Base-by-base conservation (phyloP, 2,888 invertebrate species). In the Drosophila demipolita region DNA sequence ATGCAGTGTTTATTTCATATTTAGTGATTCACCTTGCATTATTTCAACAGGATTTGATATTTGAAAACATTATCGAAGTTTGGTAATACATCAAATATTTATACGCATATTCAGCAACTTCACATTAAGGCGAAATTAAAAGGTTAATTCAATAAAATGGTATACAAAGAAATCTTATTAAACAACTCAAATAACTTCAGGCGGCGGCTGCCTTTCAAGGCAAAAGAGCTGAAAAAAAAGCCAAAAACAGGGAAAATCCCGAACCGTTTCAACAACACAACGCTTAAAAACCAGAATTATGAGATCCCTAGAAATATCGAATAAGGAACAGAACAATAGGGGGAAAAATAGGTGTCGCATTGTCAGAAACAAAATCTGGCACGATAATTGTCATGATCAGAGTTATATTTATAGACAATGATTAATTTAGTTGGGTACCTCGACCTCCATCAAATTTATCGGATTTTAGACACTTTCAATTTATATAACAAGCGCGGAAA, bases 221-320 rank as follows among this genome's bases (percentile, higher is more conserved):
- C 1, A 20, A n/a, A 40, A 32, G 1, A 5, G 4, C n/a, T 20
- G 9, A 20, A 15, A 6, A 53, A 40, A 32, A 26, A 54, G 36
- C 55, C 40, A 20, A 55, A 23, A 23, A 17, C 29, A 32, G 12
- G 20, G 23, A 23, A 23, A 45, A 0, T 23, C 12, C 45, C 12
- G 1, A 9, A 26, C 17, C 17, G 49, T 17, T 26, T 49, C 9
- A n/a, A 15, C 3, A 7, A n/a, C 20, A 3, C 7, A n/a, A 33
- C 33, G 15, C 1, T 7, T n/a, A 8, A 26, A 26, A 32, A 63
- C 74, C 67, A 78, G 48, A 80, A 17, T n/a, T 3, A 12, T 8
- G 6, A 26, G 7, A 1, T n/a, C 9, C n/a, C 3, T 3, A 7
- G 6, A 50, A 17, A 29, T 0, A 3, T 15, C 45, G 4, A 45